These are phyloP conservation scores for Clarias gariepinus DNA, from an alignment of 2,113 vertebrate genomes.

Conservation along the genomic window DNA sequence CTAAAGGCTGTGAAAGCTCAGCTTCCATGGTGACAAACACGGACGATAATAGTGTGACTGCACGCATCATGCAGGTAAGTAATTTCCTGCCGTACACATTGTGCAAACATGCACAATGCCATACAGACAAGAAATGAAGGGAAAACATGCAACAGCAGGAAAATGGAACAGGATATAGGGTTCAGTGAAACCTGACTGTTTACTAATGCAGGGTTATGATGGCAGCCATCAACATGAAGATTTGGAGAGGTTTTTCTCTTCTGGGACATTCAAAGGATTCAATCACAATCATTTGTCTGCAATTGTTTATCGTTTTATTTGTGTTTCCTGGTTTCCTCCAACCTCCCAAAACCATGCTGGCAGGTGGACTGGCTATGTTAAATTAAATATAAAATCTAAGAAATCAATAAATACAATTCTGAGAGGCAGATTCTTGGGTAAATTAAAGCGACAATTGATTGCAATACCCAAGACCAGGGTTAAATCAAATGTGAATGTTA, in stretches of 20 bases:
- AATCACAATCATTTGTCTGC: conserved; percentile 12
- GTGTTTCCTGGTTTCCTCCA: not conserved
- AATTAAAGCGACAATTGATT: not conserved
- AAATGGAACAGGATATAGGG: conserved; percentile 1
- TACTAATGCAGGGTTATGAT: conserved; percentile 15
- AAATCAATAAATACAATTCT: not conserved
- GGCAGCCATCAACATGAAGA: conserved; percentile 8
- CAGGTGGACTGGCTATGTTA: not conserved
- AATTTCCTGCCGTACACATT: not conserved
- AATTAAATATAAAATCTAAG: not conserved
- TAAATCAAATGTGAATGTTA: not conserved
- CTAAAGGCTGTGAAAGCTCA: conserved; percentile 6
- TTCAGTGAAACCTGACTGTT: not conserved
- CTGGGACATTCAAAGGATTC: not conserved
- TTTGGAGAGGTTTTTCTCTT: conserved; percentile 50
- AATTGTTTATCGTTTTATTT: not conserved
- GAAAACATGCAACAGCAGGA: conserved; percentile 1
- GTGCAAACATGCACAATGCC: not conserved
- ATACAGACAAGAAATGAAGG: not conserved
- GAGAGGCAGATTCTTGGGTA: not conserved
- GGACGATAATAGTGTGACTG: not conserved
- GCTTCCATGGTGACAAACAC: conserved; percentile 28
- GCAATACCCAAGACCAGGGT: not conserved
- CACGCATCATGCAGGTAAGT: conserved; percentile 12
- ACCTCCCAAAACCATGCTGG: not conserved